Evolutionary conservation across 2,888 invertebrate genomes (phyloP), one percentile per base, ranked within the genome.

Genomic region (Scelioninae gen. 2): DNA sequence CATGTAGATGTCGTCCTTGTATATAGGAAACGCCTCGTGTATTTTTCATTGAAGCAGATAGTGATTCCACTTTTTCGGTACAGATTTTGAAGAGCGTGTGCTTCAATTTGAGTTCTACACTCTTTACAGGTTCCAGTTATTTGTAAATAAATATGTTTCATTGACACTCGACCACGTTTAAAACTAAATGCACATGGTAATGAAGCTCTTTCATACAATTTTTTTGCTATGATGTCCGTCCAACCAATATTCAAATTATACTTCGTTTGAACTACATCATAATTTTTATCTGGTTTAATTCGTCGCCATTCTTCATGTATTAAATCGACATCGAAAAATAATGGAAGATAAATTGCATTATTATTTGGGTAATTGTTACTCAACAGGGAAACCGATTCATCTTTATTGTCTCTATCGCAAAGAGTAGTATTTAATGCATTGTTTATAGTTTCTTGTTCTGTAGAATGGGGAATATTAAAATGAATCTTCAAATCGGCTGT

Each of bases 151-250:
- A 46, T 22, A 18, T n/a, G 2, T 25, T 25, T 13, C n/a, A n/a
- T n/a, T n/a, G 25, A 4, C 2, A 46, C 9, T 25, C 1, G 7
- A 46, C 11, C n/a, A 6, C 19, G 9, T 46, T 46, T 46, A 11
- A 46, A 46, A 6, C n/a, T 4, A 11, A 10, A 46, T 11, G 46
- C 22, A 10, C 22, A 46, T n/a, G 46, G 46, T 25, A 46, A 46
- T 46, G 22, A 25, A 5, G 25, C 22, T 2, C 11, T 13, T 4
- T 3, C 22, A 13, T 25, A 46, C n/a, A 46, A 25, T 22, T 11
- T 25, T 5, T 46, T 46, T 4, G 46, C 22, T 11, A 46, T 6
- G n/a, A 25, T 11, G 9, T 22, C 46, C 1, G 46, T 46, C 46
- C 46, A 46, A n/a, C 46, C 46, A 11, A 2, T 1, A 25, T 25